Evolutionary conservation across 2,113 vertebrate genomes (phyloP), one percentile per base, ranked within the genome.

Genomic region (Rhizomys pruinosus): DNA sequence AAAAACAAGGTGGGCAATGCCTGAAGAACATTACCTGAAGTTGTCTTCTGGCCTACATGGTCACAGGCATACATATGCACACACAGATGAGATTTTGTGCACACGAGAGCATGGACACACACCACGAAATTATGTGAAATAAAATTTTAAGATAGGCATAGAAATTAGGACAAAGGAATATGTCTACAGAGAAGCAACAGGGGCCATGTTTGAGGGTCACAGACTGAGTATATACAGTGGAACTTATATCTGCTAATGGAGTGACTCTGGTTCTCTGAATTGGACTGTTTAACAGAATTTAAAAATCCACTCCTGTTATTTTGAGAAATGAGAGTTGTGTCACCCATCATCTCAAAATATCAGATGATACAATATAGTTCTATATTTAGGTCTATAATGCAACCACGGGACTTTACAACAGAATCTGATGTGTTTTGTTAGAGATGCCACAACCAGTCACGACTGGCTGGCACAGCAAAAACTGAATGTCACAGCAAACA

Each of bases 381-480:
- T 96, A 96, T 95, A 95, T 95, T 97, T 95, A 87, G 87, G 42
- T 64, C 78, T 92, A 84, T 72, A 92, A 87, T 19, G n/a, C 66
- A 72, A 66, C 80, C 44, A 52, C 29, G 90, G 42, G 73, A 69
- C 90, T 93, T 91, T 78, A 81, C 94, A 91, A 91, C 39, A 68
- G 87, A 94, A 94, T 78, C 68, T 72, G 89, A 20, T 32, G 17
- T 37, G 32, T 76, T 95, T 86, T 89, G 20, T 76, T 66, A 85
- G 89, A 77, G 63, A 39, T 42, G 47, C 72, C 90, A 77, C 93
- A 89, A 59, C 64, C 64, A 89, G 93, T 97, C 95, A 93, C 6
- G 63, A 94, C 85, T 87, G 80, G 66, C 93, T 91, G 90, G 94
- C 94, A 57, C 72, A 61, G 92, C 85, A 94, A 69, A 95, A 84